phyloP scores from a whole-genome alignment of 1,140 invertebrate species.

The Polyergus mexicanus region DNA sequence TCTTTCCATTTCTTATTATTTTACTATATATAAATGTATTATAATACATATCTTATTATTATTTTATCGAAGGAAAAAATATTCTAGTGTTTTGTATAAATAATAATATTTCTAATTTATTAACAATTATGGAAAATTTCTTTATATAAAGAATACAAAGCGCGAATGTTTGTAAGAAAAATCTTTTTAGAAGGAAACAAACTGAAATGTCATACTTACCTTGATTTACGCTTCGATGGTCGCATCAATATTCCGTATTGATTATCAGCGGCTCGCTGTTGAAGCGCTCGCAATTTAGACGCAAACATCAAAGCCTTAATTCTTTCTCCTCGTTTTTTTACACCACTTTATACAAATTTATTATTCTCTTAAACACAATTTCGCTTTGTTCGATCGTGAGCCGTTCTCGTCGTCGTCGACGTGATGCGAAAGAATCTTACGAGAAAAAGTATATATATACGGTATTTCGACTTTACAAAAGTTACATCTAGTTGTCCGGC shows the following conservation, averaged over 20 bases:
- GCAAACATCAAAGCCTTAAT: constrained; percentile 20
- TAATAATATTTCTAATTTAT: not conserved
- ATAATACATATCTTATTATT: not conserved
- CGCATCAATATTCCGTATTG: not conserved
- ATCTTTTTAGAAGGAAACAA: not conserved
- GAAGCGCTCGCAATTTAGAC: constrained; percentile 26
- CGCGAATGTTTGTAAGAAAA: not conserved
- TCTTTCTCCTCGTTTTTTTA: constrained; percentile 63
- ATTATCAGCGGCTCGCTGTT: not conserved
- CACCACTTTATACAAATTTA: constrained; percentile 86
- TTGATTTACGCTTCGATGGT: constrained; percentile 11
- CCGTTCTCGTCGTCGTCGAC: constrained; percentile 55
- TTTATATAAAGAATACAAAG: too few species aligned
- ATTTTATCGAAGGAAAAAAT: too few species aligned
- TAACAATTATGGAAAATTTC: not conserved
- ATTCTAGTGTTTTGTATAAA: not conserved
- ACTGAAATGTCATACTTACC: constrained; percentile 26
- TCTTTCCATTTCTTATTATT: not conserved
- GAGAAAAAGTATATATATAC: constrained; percentile 75
- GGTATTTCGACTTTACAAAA: constrained; percentile 79
- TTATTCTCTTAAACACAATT: constrained; percentile 83
- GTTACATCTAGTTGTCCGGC: constrained; percentile 78
- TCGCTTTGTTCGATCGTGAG: constrained; percentile 68
- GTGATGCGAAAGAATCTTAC: constrained; percentile 82
- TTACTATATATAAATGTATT: not conserved